Percentiles rank a stretch among this genome's conserved stretches.
Conservation (phyloP, 2,797 vertebrate species). For the Hozukius guyotensis region DNA sequence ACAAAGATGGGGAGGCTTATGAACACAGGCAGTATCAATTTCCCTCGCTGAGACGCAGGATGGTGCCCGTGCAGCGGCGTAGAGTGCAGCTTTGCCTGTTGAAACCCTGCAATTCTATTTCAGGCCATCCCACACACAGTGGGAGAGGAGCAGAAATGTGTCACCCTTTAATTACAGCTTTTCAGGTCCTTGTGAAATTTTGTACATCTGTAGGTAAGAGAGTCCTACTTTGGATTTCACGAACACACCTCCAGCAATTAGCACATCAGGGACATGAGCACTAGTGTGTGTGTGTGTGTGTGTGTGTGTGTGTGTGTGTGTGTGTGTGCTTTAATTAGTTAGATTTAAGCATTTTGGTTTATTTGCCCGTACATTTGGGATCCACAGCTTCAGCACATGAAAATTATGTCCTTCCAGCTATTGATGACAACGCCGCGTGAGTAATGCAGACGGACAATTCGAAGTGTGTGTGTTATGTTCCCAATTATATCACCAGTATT, state of each 20-base stretch:
- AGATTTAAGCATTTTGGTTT: constrained; percentile 38
- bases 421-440: constrained; percentile 42
- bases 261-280: constrained; percentile 59
- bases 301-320: constrained; percentile 5
- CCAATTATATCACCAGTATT: constrained; percentile 62
- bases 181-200: constrained; percentile 75
- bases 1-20: constrained; percentile 17
- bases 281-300: constrained; percentile 1
- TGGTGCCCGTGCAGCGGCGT: constrained; percentile 47
- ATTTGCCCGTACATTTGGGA: constrained; percentile 28
- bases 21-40: constrained; percentile 47
- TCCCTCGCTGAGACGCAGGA: constrained; percentile 42
- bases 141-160: constrained; percentile 80
- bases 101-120: constrained; percentile 82
- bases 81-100: constrained; percentile 68
- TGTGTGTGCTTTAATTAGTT: constrained; percentile 29
- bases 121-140: constrained; percentile 82
- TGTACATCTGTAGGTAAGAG: constrained; percentile 75
- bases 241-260: constrained; percentile 76
- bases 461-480: constrained; percentile 59
- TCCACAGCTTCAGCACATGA: constrained; percentile 31
- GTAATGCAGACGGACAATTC: constrained; percentile 44
- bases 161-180: constrained; percentile 83
- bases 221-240: constrained; percentile 71
- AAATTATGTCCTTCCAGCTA: constrained; percentile 45